phyloP scores from a whole-genome alignment of 1,140 invertebrate species.

The Heliconius nattereri region DNA sequence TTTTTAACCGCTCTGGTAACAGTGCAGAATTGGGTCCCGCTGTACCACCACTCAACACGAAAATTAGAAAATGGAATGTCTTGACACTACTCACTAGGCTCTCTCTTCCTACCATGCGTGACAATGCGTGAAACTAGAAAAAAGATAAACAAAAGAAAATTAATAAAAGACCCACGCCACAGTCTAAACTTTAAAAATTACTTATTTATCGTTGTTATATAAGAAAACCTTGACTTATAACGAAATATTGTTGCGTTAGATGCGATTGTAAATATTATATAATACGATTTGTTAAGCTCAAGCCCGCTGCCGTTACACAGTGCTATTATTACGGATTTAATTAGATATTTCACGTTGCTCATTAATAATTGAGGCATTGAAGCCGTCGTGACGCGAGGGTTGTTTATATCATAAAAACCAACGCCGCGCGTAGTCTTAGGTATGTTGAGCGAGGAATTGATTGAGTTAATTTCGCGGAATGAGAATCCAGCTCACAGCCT shows the following conservation, averaged over 20 bases:
- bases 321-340: neutral
- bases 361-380: neutral
- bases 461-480: too few relatives aligned
- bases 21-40: too few relatives aligned
- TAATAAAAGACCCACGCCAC: neutral
- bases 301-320: neutral
- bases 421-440: too few relatives aligned
- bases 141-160: neutral
- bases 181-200: neutral
- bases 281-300: neutral
- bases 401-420: too few relatives aligned
- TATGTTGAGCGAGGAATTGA: too few relatives aligned
- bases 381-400: too few relatives aligned
- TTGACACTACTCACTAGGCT: too few relatives aligned
- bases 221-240: constrained; percentile 11
- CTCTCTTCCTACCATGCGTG: neutral
- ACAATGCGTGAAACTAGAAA: neutral
- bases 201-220: neutral
- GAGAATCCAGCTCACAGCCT: too few relatives aligned
- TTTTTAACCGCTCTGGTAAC: too few relatives aligned
- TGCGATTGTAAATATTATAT: constrained; percentile 10
- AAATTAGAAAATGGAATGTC: too few relatives aligned
- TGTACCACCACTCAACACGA: too few relatives aligned
- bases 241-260: constrained; percentile 8
- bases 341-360: neutral